Evolutionary conservation across 2,797 vertebrate genomes (phyloP).

Genomic region (Alfaro cultratus): DNA sequence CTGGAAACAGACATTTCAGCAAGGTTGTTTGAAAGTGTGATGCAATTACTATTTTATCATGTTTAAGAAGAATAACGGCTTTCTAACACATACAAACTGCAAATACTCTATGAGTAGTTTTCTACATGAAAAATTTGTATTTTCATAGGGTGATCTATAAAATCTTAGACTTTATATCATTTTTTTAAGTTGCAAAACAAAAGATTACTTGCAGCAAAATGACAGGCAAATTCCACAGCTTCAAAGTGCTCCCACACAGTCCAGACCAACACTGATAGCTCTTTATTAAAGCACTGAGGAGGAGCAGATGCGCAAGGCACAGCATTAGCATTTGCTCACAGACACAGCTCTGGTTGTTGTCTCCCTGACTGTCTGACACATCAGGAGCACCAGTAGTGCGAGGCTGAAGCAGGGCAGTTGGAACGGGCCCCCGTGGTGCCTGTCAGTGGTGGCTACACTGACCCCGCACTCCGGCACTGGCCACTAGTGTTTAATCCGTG

Average conservation of each 20-base stretch:
- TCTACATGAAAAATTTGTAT: background rate
- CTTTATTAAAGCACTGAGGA: conserved; percentile 59
- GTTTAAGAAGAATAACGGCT: background rate
- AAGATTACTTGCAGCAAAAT: conserved; percentile 11
- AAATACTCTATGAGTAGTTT: background rate
- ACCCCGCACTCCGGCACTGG: conserved; percentile 83
- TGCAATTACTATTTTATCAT: conserved; percentile 19
- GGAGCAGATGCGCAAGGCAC: conserved; percentile 50
- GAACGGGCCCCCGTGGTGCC: conserved; percentile 76
- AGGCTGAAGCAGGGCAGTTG: conserved; percentile 66
- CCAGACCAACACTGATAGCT: conserved; percentile 39
- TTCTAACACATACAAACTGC: background rate
- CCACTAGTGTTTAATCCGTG: conserved; percentile 93
- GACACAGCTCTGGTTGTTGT: conserved; percentile 63
- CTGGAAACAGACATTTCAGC: conserved; percentile 48
- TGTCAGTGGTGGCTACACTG: conserved; percentile 81
- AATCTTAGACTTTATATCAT: background rate
- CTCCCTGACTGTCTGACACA: conserved; percentile 76
- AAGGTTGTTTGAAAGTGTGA: background rate
- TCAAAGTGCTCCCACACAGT: conserved; percentile 21
- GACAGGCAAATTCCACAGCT: conserved; percentile 31
- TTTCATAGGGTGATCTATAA: background rate
- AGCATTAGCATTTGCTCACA: conserved; percentile 71
- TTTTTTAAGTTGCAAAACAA: conserved; percentile 24
- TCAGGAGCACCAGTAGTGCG: conserved; percentile 59